Evolutionary conservation across 2,888 invertebrate species (phyloP).

Genomic region (Brassicogethes aeneus): DNA sequence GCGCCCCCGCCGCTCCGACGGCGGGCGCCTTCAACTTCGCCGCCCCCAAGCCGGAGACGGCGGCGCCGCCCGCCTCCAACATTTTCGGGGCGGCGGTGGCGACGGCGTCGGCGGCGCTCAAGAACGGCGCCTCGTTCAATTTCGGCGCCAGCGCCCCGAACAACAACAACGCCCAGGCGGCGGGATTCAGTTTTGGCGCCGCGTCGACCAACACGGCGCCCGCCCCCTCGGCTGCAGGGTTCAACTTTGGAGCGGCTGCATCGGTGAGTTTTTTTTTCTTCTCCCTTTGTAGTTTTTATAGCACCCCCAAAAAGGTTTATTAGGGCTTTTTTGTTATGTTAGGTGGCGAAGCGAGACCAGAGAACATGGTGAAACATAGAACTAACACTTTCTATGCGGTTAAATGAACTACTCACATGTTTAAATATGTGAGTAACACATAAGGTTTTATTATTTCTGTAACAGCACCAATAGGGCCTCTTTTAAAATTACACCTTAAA

Average conservation of each 20-base stretch:
- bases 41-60: conserved; percentile 6
- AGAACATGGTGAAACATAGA: too few relatives aligned
- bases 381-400: too few relatives aligned
- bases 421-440: too few relatives aligned
- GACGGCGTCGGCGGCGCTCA: conserved; percentile 7
- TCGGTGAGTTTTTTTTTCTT: conserved; percentile 19
- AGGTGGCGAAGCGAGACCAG: too few relatives aligned
- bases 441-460: too few relatives aligned
- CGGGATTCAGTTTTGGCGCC: conserved; percentile 30
- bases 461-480: too few relatives aligned
- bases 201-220: conserved; percentile 7
- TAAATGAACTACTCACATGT: too few relatives aligned
- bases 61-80: conserved; percentile 8
- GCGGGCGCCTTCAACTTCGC: background rate
- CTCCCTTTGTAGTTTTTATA: too few relatives aligned
- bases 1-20: conserved; percentile 16
- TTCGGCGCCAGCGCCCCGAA: conserved; percentile 22
- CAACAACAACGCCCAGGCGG: conserved; percentile 22
- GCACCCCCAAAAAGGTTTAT: too few relatives aligned
- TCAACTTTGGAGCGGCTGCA: conserved; percentile 32
- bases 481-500: too few relatives aligned
- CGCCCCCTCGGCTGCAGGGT: conserved; percentile 15
- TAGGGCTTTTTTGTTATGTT: too few relatives aligned
- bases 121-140: conserved; percentile 30
- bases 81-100: conserved; percentile 9